These are phyloP conservation scores for Aldrovandia affinis DNA, from an alignment of 2,797 vertebrate species.

Conservation along the genomic window DNA sequence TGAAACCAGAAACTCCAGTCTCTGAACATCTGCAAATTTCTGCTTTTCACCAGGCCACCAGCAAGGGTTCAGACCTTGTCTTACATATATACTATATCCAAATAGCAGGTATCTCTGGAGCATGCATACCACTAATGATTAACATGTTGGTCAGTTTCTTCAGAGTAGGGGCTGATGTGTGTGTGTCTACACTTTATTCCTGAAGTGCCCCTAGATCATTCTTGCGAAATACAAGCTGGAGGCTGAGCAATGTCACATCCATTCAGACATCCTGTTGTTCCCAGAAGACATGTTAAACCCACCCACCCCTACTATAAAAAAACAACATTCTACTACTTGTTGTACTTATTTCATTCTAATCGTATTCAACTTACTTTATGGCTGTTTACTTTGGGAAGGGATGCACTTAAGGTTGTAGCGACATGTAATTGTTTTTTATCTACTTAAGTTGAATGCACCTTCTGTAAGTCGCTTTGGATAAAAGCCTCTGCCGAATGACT, in stretches of 20 bases:
- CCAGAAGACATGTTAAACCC: background rate
- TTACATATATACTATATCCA: background rate
- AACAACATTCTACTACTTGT: too few species aligned
- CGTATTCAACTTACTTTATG: too few species aligned
- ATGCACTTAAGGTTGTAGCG: too few species aligned
- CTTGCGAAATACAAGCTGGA: slow-evolving; percentile 82
- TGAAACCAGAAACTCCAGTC: background rate
- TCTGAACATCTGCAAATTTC: background rate
- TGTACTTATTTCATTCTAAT: too few species aligned
- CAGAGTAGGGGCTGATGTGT: slow-evolving; percentile 82
- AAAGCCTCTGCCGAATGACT: too few species aligned
- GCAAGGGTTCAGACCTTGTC: too few species aligned
- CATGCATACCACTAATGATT: slow-evolving; percentile 62
- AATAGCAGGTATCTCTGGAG: too few species aligned
- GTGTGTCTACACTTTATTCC: slow-evolving; percentile 72
- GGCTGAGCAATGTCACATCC: background rate
- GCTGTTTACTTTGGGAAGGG: too few species aligned
- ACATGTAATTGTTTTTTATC: too few species aligned
- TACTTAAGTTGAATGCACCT: too few species aligned
- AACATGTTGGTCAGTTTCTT: slow-evolving; percentile 85
- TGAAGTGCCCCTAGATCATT: slow-evolving; percentile 83
- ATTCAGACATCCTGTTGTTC: background rate
- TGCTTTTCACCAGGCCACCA: background rate
- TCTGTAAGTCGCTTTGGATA: too few species aligned
- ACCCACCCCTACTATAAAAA: too few species aligned